Evolutionary conservation across 2,113 vertebrate species (phyloP), one percentile per base, ranked within the genome.

Genomic region (Myotis davidii): DNA sequence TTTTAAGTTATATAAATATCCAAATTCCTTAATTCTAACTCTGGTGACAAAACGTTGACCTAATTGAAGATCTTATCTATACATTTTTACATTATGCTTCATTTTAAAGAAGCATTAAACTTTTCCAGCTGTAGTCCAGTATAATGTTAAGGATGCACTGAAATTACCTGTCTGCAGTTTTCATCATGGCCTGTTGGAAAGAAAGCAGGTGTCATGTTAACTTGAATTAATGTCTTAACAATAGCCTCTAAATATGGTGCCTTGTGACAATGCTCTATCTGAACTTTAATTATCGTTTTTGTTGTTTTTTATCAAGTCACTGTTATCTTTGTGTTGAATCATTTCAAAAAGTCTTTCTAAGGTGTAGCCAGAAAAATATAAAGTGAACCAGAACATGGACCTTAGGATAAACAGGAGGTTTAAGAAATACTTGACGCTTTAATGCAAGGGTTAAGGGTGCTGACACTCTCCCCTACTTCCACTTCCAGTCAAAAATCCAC

Each of bases 21-120:
- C 84, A 42, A 87, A 78, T 94, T 54, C 50, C 78, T 83, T 48
- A 91, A 74, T 93, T 95, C 59, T 90, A 79, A 34, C 64, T 90
- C 79, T 45, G n/a, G 20, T 74, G 52, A 29, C 5, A 82, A 87
- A 88, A 48, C 84, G 13, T 39, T 91, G 37, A 61, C 64, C 29
- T 61, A 65, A 78, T 29, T 65, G 6, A 85, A 67, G 18, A 67
- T 70, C 3, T 89, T 61, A 54, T 11, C 11, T 81, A 1, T 64
- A 61, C 12, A 25, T 72, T 91, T 91, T 95, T 91, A 61, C 9
- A 32, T 79, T 5, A 34, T 90, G 25, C 27, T 92, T 91, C 11
- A 32, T 92, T 86, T 92, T 95, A n/a, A 83, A 90, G 42, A 90
- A 86, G 14, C 5, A 61, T 90, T 65, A 90, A 90, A 65, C 21